Base-by-base conservation (phyloP, 2,797 vertebrate genomes). In the Myotis findleyi region DNA sequence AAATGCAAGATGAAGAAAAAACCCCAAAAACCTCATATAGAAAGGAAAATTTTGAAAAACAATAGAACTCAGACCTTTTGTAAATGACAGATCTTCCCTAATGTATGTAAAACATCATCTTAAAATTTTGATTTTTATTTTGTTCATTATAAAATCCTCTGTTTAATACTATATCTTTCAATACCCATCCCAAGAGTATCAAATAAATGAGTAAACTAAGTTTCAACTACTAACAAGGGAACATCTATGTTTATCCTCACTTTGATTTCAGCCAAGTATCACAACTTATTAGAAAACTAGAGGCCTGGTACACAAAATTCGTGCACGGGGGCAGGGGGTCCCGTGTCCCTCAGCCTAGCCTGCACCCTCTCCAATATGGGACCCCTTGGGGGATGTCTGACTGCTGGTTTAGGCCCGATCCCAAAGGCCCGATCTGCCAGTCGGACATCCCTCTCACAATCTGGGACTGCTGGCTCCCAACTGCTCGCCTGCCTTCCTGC, bases 71-170 rank as follows among this genome's bases (percentile, higher is more conserved):
- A 41, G 27, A 13, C 5, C 7, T 73, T 79, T 41, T 83, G 3
- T 77, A 73, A 83, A 89, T 38, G 72, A 0, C 47, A 87, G 18
- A 18, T 53, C 51, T 79, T 89, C 18, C 27, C 23, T 77, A n/a
- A 79, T 38, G 18, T 14, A 73, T 33, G 16, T 55, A 87, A 77
- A 87, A 7, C 20, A 79, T 77, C 13, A n/a, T 53, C 25, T 68
- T 80, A 75, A 76, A 83, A 12, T 49, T 82, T 82, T 82, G 5
- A n/a, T 33, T 82, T 95, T 91, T 30, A 89, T 11, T 81, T 93
- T 71, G 59, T 84, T 30, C 49, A 41, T 55, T 89, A 72, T 25
- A 96, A 87, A 88, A 47, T 91, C 49, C 18, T 57, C n/a, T 86
- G 16, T 82, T 91, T 76, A 72, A 69, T 57, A 88, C 23, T 72